phyloP scores from a whole-genome alignment of 2,113 vertebrate genomes.

The Tenrec ecaudatus region DNA sequence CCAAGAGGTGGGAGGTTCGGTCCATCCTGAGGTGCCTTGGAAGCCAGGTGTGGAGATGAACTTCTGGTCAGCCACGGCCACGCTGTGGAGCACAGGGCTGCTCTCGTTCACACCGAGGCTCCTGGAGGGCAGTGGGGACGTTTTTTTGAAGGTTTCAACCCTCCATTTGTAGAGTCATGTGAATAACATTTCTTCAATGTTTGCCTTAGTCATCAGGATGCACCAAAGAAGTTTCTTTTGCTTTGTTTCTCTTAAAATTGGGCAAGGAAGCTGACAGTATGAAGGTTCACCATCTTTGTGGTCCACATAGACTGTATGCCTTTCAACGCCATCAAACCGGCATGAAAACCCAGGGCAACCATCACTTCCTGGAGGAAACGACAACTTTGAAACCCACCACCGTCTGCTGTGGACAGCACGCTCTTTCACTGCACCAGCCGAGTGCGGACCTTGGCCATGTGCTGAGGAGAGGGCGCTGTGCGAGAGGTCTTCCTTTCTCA shows the following conservation, averaged over 20 bases:
- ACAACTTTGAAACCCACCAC: neutral
- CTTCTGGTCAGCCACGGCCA: neutral
- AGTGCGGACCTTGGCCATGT: rapidly evolving
- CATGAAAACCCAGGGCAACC: neutral
- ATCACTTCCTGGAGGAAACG: neutral
- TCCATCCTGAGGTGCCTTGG: neutral
- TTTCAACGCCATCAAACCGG: neutral
- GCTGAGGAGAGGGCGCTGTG: neutral
- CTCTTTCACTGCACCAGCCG: neutral
- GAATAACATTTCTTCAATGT: neutral
- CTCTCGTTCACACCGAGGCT: no score
- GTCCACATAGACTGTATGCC: neutral
- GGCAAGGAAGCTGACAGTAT: neutral
- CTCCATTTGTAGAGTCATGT: neutral
- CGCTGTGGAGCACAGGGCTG: neutral
- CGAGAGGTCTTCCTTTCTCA: neutral
- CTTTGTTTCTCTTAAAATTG: neutral
- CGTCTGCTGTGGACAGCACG: neutral
- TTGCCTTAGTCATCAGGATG: neutral
- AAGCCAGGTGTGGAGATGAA: neutral
- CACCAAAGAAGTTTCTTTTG: neutral
- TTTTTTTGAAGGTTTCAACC: neutral
- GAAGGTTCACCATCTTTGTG: neutral
- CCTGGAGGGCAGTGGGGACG: neutral
- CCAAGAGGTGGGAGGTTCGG: neutral